Conservation (phyloP, 1,140 invertebrate species). For the Orchestia grillus region DNA sequence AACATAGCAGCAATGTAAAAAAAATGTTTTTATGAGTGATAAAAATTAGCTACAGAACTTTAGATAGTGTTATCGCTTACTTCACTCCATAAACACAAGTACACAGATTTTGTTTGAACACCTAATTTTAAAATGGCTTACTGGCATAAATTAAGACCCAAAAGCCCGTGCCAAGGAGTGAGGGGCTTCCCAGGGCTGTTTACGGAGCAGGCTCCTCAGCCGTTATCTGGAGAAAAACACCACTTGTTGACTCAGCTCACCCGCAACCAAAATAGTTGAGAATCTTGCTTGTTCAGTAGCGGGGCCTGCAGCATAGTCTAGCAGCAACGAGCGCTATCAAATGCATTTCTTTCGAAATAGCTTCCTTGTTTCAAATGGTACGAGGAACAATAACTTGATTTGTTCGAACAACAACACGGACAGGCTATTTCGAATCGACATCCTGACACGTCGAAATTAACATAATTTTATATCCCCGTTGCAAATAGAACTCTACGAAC, state of each 20-base stretch:
- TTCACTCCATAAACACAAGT: not conserved
- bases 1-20: no score
- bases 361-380: no score
- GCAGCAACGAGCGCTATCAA: not conserved
- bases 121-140: not conserved
- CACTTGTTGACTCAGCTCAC: not conserved
- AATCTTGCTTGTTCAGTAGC: not conserved
- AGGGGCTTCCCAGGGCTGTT: not conserved
- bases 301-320: not conserved
- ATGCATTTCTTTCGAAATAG: not conserved
- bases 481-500: not conserved
- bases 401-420: not conserved
- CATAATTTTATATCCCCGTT: not conserved
- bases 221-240: not conserved
- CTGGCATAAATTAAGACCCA: not conserved
- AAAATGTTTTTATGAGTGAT: no score
- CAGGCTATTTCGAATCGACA: not conserved
- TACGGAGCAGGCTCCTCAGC: not conserved
- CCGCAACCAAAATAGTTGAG: not conserved
- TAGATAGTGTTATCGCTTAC: no score
- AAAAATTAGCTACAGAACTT: no score
- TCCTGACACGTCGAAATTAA: not conserved
- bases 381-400: not conserved
- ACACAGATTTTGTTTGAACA: not conserved
- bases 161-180: not conserved